Evolutionary conservation across 2,888 invertebrate genomes (phyloP).

Genomic region (Cristatella mucedo): DNA sequence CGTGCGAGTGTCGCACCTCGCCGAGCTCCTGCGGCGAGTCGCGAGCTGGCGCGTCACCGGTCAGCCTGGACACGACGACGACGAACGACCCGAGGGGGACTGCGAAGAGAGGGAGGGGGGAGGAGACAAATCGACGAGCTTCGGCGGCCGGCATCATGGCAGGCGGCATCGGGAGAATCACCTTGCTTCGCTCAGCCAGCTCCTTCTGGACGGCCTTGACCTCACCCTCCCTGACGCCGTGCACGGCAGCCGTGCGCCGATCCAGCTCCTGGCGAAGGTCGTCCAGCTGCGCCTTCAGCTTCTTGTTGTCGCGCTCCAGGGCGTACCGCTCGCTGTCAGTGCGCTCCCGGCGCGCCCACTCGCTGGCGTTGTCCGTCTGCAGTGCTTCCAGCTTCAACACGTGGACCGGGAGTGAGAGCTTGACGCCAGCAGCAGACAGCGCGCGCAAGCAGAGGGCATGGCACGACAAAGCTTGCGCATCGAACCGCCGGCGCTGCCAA

Average conservation of each 20-base stretch:
- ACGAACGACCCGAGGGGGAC: too few relatives aligned
- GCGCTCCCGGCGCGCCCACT: slow-evolving; percentile 78
- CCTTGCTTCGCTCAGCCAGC: slow-evolving; percentile 36
- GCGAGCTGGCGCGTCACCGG: too few relatives aligned
- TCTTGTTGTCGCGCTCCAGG: slow-evolving; percentile 74
- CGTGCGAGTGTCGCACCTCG: slow-evolving; percentile 55
- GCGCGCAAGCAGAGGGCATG: too few relatives aligned
- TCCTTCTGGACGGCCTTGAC: slow-evolving; percentile 35
- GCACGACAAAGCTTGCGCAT: too few relatives aligned
- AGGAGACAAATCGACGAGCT: too few relatives aligned
- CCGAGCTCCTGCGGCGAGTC: slow-evolving; percentile 48
- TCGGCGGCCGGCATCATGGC: too few relatives aligned
- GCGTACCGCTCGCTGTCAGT: slow-evolving; percentile 75
- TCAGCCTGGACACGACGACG: too few relatives aligned
- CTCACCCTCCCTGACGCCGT: slow-evolving; percentile 25
- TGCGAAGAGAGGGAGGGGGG: too few relatives aligned
- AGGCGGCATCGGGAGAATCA: too few relatives aligned
- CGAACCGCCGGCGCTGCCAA: too few relatives aligned
- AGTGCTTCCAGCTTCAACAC: slow-evolving; percentile 52
- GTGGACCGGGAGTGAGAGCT: too few relatives aligned
- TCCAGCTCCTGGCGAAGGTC: slow-evolving; percentile 57
- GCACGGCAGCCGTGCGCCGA: slow-evolving; percentile 12
- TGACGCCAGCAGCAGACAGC: too few relatives aligned
- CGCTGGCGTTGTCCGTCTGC: slow-evolving; percentile 78
- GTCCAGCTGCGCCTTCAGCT: slow-evolving; percentile 51